Evolutionary conservation across 1,140 invertebrate genomes (phyloP), one percentile per base, ranked within the genome.

Genomic region (Caenorhabditis tropicalis): DNA sequence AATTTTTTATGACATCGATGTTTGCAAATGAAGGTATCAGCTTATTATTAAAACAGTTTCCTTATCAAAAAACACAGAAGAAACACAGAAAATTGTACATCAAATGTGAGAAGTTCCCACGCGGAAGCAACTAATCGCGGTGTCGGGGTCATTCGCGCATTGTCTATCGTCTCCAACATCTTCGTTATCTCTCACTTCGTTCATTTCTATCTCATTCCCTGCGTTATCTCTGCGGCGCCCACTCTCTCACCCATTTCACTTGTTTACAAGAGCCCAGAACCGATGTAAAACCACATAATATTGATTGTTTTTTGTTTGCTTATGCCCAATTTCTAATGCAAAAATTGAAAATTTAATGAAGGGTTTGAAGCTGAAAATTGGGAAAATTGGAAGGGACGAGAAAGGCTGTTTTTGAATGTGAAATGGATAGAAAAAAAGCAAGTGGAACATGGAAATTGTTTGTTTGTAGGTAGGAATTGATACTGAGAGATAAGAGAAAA

Each of bases 141-240:
- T n/a, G 65, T 27, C 21, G 65, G 65, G 65, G 65, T 74, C 65
- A 74, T 74, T 74, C 65, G 65, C 65, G 65, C 65, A 74, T 21
- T 74, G 36, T 65, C n/a, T 16, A 9, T 10, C 19, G n/a, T 15
- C 29, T 74, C 65, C 15, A 7, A 29, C 36, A 65, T 36, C 29
- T 31, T 31, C 9, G 9, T 27, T 27, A 0, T 74, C 27, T 74
- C 36, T 43, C n/a, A 24, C 21, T n/a, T 43, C 65, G 43, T 74
- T 33, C 65, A 43, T 43, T 74, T 43, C 33, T 24, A 10, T 74
- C 29, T 43, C 33, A 6, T 46, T 43, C 36, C 43, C 65, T 74
- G 36, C 7, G 2, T n/a, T n/a, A 15, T 74, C 65, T 46, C 21
- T 46, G 15, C 36, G 21, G 33, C 36, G 65, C 65, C 36, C 65